Evolutionary conservation across 1,140 invertebrate species (phyloP), one percentile per base, ranked within the genome.

Genomic region (Rhopalosiphum padi): DNA sequence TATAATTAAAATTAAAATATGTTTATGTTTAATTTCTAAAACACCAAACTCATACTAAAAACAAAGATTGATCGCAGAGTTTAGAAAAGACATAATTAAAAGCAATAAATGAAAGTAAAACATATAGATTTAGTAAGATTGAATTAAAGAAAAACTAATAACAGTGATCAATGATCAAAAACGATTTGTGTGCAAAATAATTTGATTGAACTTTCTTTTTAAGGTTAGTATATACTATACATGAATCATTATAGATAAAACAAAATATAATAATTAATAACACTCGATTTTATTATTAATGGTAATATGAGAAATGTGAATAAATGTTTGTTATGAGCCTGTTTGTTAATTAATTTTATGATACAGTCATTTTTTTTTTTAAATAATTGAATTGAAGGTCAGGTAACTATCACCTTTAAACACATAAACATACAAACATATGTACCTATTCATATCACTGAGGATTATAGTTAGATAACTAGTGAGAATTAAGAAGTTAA

Each of bases 341-440:
- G 43, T 46, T 41, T 4, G 11, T 48, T 46, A n/a, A 46, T 46
- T 83, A 22, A 48, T 46, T 87, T 87, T 87, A 87, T 51, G 5
- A 53, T 51, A 35, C 35, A 37, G n/a, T 88, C 35, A 51, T 43
- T 21, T 15, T 21, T 51, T 51, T 53, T 48, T 51, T 88, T 51
- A 21, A 89, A 89, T 87, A 35, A 22, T 53, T 23, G 35, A 53
- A 37, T 25, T 89, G 48, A 89, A 89, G 87, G 48, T 89, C 35
- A 89, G 37, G 85, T 89, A 89, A 89, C 48, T 89, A 35, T 37
- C 87, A 89, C 48, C 46, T 89, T 89, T 37, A 53, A 53, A 53
- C 2, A 89, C 11, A 1, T 37, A n/a, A 89, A 53, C 87, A 53
- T 9, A 37, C 43, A 35, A 85, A 37, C 22, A 37, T 35, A 53